Base-by-base conservation (phyloP, 2,797 vertebrate genomes). In the Echeneis naucrates region DNA sequence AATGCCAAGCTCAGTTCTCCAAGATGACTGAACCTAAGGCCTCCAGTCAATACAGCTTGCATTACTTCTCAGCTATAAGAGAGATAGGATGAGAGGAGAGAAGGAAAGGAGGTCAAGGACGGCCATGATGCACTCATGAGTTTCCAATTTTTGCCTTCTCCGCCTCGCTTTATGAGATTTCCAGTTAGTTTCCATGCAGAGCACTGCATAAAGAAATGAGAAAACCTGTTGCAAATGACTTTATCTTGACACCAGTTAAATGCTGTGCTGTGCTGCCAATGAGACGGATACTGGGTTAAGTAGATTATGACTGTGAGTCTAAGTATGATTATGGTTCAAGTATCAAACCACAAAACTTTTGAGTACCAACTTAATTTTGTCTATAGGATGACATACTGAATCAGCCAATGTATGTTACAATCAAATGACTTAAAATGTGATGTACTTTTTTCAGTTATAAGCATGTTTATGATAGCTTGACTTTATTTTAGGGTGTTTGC, bases 71-170 rank as follows among this genome's bases (percentile, higher is more conserved):
- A 57, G 44, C 35, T 55, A 37, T 35, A 56, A 56, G 21, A 53
- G 24, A 56, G 37, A 55, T 24, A 32, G 13, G 37, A 32, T 13
- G 33, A 3, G 40, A 58, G 13, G 26, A 30, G 74, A n/a, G 37
- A 23, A 32, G 4, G 47, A 1, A 35, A 27, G 76, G 72, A 85
- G 79, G 82, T 82, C 75, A 83, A 84, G 44, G 64, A 75, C 58
- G 65, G n/a, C 52, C 75, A 19, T 53, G 16, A 10, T 32, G 52
- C 16, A 40, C 44, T 37, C 11, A 68, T 3, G 12, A 68, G 62
- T 69, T 69, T 45, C 56, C 55, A 62, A 68, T 71, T 54, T 72
- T 74, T 47, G 44, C 24, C 21, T 69, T 60, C 56, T 59, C 44
- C 62, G 59, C 68, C 80, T 72, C 47, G 72, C 37, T 51, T 68